These are phyloP conservation scores for Aproaerema taeniolella DNA, from an alignment of 2,888 invertebrate genomes.

Conservation along the genomic window DNA sequence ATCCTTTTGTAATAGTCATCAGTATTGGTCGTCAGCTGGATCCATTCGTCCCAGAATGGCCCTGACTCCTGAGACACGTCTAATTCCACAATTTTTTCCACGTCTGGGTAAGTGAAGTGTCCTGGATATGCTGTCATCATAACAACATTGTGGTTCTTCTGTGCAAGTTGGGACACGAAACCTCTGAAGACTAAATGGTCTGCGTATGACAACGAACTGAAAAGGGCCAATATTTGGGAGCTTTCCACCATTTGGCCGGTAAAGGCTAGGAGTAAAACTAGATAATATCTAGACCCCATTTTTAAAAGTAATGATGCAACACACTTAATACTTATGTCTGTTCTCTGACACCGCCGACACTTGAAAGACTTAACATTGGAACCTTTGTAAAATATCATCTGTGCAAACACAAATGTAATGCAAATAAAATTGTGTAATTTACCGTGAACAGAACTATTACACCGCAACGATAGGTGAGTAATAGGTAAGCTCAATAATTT, in stretches of 20 bases:
- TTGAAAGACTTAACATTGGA: background rate
- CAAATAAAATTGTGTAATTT: constrained; percentile 3
- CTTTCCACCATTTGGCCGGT: constrained; percentile 30
- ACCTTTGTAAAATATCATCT: background rate
- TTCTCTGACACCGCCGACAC: background rate
- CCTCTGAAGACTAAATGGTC: constrained; percentile 61
- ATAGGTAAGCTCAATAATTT: no score
- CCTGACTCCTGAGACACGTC: constrained; percentile 56
- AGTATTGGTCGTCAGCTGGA: constrained; percentile 45
- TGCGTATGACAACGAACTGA: constrained; percentile 59
- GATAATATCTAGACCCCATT: constrained; percentile 2
- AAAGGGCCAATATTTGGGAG: constrained; percentile 55
- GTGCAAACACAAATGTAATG: constrained; percentile 9
- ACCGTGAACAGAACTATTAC: no score
- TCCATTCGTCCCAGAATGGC: constrained; percentile 55
- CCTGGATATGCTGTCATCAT: constrained; percentile 68
- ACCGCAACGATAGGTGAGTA: no score
- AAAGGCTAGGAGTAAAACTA: constrained; percentile 11
- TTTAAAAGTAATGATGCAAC: background rate
- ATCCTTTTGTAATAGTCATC: constrained; percentile 51
- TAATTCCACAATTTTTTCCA: constrained; percentile 52
- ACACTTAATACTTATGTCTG: no score
- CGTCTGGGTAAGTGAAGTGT: constrained; percentile 48
- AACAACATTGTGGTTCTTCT: constrained; percentile 52
- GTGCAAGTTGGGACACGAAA: constrained; percentile 49